Conservation (phyloP, 2,113 vertebrate species). For the Hippocampus guttulatus region DNA sequence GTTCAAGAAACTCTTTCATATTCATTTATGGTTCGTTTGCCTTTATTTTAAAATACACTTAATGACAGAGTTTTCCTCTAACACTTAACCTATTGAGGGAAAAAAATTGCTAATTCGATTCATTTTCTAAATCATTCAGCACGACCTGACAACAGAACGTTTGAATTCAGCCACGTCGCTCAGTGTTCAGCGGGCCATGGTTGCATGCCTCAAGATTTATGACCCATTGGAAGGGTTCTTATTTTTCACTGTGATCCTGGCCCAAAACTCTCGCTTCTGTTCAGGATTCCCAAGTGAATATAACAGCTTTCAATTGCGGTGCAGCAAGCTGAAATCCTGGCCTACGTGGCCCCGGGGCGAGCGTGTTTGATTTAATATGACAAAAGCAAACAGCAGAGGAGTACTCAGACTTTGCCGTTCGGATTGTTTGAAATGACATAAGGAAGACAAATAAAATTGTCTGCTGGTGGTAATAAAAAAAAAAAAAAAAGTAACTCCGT, state of each 20-base stretch:
- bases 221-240: neutral
- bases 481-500: neutral
- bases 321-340: conserved; percentile 9
- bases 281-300: neutral
- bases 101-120: too few species aligned
- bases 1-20: too few species aligned
- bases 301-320: neutral
- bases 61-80: too few species aligned
- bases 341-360: conserved; percentile 11
- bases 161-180: too few species aligned
- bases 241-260: neutral
- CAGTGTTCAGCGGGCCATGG: too few species aligned
- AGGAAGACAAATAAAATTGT: neutral
- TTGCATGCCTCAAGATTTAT: too few species aligned
- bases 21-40: too few species aligned
- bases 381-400: neutral
- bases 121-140: too few species aligned
- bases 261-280: neutral
- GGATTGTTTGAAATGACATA: neutral
- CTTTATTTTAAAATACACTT: too few species aligned
- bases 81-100: too few species aligned
- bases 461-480: conserved; percentile 5
- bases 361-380: conserved; percentile 24
- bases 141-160: too few species aligned
- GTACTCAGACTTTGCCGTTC: neutral